Percentiles rank a stretch among this genome's conserved stretches.
Evolutionary conservation across 2,113 vertebrate species (phyloP).

Genomic region (Brachirus orientalis): DNA sequence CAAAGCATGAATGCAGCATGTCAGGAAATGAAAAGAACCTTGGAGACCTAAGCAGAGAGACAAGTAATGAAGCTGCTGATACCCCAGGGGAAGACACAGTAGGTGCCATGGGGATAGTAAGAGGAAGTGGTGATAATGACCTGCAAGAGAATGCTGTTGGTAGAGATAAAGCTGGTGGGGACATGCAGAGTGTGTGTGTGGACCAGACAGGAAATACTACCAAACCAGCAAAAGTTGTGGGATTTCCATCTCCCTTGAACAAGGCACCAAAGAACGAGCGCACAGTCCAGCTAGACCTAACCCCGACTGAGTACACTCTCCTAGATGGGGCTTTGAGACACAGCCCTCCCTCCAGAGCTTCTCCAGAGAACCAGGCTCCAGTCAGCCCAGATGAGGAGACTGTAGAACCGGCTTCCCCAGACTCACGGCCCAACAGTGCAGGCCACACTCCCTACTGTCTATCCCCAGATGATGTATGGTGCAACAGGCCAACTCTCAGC

Average conservation of each 20-base stretch:
- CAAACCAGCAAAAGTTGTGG: constrained; percentile 75
- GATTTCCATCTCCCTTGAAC: constrained; percentile 80
- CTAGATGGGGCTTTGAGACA: constrained; percentile 74
- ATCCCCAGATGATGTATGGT: constrained; percentile 78
- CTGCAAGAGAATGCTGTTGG: not conserved
- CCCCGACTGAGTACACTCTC: constrained; percentile 80
- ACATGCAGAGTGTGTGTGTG: constrained; percentile 4
- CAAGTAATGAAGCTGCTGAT: constrained; percentile 8
- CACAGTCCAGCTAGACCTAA: constrained; percentile 83
- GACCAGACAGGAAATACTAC: constrained; percentile 26
- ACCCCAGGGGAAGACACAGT: constrained; percentile 13
- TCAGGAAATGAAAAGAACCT: constrained; percentile 36
- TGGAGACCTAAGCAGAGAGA: constrained; percentile 13
- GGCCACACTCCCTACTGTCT: constrained; percentile 86
- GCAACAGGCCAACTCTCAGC: constrained; percentile 66
- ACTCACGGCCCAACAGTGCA: constrained; percentile 80
- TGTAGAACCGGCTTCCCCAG: constrained; percentile 80
- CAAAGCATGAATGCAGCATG: constrained; percentile 27
- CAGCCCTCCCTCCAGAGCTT: constrained; percentile 65
- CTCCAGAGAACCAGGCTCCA: constrained; percentile 61
- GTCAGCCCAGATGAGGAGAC: constrained; percentile 85
- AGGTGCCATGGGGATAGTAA: constrained; percentile 6
- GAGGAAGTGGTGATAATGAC: constrained; percentile 20
- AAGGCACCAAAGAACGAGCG: constrained; percentile 81
- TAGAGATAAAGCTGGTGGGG: constrained; percentile 12